Evolutionary conservation across 1,140 invertebrate genomes (phyloP), one percentile per base, ranked within the genome.

Genomic region (Drosophila burlai): DNA sequence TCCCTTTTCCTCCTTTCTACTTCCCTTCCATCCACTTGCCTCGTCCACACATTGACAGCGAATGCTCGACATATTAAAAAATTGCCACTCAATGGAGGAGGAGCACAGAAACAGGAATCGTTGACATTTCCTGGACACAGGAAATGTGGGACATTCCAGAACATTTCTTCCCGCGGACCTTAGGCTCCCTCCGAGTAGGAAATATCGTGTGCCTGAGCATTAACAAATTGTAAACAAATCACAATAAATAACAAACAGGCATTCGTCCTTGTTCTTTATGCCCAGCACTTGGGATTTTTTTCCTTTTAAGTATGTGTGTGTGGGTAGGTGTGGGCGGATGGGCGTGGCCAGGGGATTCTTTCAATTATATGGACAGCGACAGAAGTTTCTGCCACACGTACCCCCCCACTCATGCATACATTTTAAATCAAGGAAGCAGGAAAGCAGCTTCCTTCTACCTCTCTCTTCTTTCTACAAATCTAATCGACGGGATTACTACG

Each of bases 401-500:
- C 45, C 46, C 24, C 62, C 15, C 8, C 15, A 10, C 36, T 9
- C 18, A 42, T 49, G 66, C 69, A 72, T 73, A 73, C 29, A 72
- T 73, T 72, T 72, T 4, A 72, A 71, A 58, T 72, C 66, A 36
- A 45, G 58, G 66, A 71, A 59, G 59, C 45, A 72, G 69, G 55
- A 69, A 58, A 69, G 50, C 31, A 34, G 31, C 31, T 58, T 46
- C 46, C 7, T 10, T 49, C 5, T 15, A 16, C 21, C 16, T 16
- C 7, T 54, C 29, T n/a, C 16, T 8, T 13, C 15, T 16, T 42
- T 43, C 29, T 7, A 31, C 29, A 31, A 93, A 61, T 75, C 69
- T 1, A 46, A 93, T 2, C 92, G 92, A 0, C 67, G 76, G 60
- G 92, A 93, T 55, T 93, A 91, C 46, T 93, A 93, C 13, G 77